phyloP scores from a whole-genome alignment of 2,888 invertebrate genomes.

The Oeneis ivallda region DNA sequence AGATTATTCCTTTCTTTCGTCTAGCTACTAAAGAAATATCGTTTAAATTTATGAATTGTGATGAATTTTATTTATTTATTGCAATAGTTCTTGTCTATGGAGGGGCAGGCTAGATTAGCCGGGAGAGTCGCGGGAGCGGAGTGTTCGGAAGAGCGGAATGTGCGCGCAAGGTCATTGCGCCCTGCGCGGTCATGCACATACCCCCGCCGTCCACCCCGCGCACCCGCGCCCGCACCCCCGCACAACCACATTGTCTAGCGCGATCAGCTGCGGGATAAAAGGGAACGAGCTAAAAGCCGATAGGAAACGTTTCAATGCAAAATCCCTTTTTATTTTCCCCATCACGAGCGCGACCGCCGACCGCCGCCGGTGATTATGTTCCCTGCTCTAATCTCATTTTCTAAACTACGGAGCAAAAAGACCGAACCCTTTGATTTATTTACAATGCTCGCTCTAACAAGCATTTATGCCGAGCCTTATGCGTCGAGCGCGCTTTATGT shows the following conservation, averaged over 20 bases:
- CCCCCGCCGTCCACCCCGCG: conserved; percentile 50
- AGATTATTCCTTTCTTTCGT: too few species aligned
- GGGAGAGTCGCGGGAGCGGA: conserved; percentile 69
- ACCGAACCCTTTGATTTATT: conserved; percentile 62
- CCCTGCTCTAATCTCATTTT: conserved; percentile 69
- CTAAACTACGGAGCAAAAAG: conserved; percentile 63
- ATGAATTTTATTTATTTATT: conserved; percentile 3
- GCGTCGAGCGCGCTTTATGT: conserved; percentile 46
- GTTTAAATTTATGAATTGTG: neutral
- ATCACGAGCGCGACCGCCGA: conserved; percentile 53
- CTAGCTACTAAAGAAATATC: neutral
- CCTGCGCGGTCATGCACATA: conserved; percentile 80
- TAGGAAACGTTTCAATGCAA: conserved; percentile 75
- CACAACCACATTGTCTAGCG: conserved; percentile 71
- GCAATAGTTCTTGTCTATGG: conserved; percentile 13
- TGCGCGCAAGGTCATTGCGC: conserved; percentile 81
- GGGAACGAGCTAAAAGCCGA: conserved; percentile 67
- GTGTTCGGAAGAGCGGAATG: conserved; percentile 72
- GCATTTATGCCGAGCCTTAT: conserved; percentile 58
- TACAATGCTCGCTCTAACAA: conserved; percentile 61
- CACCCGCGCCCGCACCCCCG: conserved; percentile 29
- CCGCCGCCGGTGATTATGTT: conserved; percentile 61
- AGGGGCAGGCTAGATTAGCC: conserved; percentile 47
- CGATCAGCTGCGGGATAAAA: conserved; percentile 77
- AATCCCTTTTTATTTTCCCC: conserved; percentile 66